Conservation (phyloP, 1,140 invertebrate genomes). For the Atta colombica region DNA sequence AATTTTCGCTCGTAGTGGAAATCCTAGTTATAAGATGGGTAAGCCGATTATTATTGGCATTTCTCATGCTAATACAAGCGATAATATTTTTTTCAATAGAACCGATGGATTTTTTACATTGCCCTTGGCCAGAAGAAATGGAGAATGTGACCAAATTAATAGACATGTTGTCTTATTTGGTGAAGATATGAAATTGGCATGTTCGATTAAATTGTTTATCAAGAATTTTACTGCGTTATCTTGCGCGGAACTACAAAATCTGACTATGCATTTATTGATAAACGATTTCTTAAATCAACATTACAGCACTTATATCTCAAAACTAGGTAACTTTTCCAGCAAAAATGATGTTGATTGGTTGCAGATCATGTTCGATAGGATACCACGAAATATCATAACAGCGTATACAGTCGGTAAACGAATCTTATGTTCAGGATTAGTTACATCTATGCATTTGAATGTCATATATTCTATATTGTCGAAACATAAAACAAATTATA, state of each 20-base stretch:
- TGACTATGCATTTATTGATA: conserved; percentile 82
- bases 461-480: conserved; percentile 83
- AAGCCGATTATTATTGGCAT: conserved; percentile 88
- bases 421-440: conserved; percentile 83
- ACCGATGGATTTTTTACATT: conserved; percentile 84
- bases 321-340: conserved; percentile 88
- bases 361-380: conserved; percentile 84
- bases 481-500: conserved; percentile 81
- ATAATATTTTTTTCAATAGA: conserved; percentile 77
- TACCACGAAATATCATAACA: conserved; percentile 76
- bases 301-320: conserved; percentile 86
- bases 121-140: conserved; percentile 80
- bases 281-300: conserved; percentile 77
- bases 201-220: conserved; percentile 78
- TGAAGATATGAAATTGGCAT: conserved; percentile 86
- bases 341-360: conserved; percentile 87
- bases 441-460: conserved; percentile 87
- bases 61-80: conserved; percentile 76
- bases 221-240: conserved; percentile 82
- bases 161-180: conserved; percentile 85
- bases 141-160: conserved; percentile 82
- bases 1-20: conserved; percentile 88
- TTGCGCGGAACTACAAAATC: conserved; percentile 85
- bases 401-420: conserved; percentile 75
- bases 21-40: conserved; percentile 89